Evolutionary conservation across 2,113 vertebrate species (phyloP).

Genomic region (Hyperoodon ampullatus): DNA sequence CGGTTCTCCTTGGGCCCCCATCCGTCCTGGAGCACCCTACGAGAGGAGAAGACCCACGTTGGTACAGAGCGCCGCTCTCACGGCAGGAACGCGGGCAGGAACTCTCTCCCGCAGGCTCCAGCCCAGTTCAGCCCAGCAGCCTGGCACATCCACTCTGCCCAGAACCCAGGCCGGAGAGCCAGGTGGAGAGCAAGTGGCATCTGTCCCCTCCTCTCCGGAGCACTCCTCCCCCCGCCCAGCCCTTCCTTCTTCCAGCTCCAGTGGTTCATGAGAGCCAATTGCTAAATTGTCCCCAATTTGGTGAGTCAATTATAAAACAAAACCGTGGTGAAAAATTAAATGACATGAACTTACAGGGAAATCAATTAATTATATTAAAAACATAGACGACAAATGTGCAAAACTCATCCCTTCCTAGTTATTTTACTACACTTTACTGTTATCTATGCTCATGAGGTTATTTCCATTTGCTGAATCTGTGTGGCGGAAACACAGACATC

Average conservation of each 20-base stretch:
- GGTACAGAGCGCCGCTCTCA: background rate
- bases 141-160: rapidly evolving
- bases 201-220: background rate
- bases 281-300: background rate
- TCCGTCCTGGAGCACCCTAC: conserved; percentile 95
- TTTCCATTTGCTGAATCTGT: rapidly evolving
- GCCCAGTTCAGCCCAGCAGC: background rate
- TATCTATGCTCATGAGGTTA: background rate
- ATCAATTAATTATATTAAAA: background rate
- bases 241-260: background rate
- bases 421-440: background rate
- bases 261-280: background rate
- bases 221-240: no score
- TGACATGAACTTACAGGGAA: background rate
- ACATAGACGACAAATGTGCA: background rate
- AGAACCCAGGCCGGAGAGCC: background rate
- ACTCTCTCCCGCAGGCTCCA: background rate
- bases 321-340: background rate
- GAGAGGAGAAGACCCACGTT: background rate
- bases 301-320: background rate
- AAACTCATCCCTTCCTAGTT: background rate
- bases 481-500: background rate
- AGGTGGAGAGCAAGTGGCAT: background rate
- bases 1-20: conserved; percentile 96
- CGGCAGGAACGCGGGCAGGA: rapidly evolving